A percentile compares a stretch with the other conserved stretches of the same genome.
phyloP scores from a whole-genome alignment of 2,797 vertebrate genomes.

The Neopelma chrysocephalum region DNA sequence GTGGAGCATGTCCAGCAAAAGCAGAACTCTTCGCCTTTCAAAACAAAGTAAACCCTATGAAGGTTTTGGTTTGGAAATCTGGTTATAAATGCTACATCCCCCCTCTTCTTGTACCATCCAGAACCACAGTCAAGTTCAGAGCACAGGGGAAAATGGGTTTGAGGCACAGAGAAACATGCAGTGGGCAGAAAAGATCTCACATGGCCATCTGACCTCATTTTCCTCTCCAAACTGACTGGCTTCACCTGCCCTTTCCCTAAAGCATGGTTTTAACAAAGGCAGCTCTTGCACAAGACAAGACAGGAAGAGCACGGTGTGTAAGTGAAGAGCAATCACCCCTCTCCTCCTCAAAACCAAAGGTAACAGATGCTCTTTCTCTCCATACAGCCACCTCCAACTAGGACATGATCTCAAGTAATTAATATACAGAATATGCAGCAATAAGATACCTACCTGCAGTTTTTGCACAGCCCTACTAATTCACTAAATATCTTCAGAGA shows the following conservation, averaged over 20 bases:
- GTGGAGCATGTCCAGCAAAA: not conserved
- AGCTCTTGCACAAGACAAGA: not conserved
- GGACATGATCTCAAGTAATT: not conserved
- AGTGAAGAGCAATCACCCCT: not conserved
- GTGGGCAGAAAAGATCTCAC: not conserved
- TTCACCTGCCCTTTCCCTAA: not conserved
- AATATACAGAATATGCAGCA: not conserved
- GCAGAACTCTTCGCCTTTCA: not conserved
- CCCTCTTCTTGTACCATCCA: not conserved
- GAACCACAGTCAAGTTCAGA: not conserved
- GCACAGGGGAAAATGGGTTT: accelerated
- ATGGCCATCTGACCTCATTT: not conserved
- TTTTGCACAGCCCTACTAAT: not conserved
- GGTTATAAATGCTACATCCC: not conserved
- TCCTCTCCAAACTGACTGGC: not conserved
- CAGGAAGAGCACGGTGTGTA: not conserved
- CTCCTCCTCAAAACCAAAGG: not conserved
- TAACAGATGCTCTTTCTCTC: not conserved
- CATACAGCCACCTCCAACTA: not conserved
- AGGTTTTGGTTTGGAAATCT: not conserved
- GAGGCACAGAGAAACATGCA: not conserved
- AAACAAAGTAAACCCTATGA: not conserved
- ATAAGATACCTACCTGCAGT: not conserved
- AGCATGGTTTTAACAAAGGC: not conserved
- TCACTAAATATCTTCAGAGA: not conserved